Base-by-base conservation (phyloP, 2,113 vertebrate species). In the Aptenodytes patagonicus region DNA sequence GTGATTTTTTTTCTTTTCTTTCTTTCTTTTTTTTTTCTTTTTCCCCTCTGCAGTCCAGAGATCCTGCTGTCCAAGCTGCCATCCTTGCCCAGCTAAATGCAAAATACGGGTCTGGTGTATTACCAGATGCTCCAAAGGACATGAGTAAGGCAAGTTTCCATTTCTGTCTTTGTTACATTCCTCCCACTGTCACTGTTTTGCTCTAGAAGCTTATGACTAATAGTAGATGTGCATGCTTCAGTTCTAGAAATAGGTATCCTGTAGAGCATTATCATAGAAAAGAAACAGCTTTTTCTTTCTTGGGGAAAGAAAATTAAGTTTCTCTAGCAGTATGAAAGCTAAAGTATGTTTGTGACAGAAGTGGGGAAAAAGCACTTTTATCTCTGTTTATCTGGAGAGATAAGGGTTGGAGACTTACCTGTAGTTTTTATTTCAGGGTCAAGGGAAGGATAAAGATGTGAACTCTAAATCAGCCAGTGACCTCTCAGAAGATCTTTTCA, bases 401-500 rank as follows among this genome's bases (percentile, higher is more conserved):
- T 76, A 69, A 81, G 16, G 3, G 17, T 82, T 92, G 19, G 32
- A 73, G 26, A 62, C 34, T 93, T 65, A 95, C 11, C 7, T 94
- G 32, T 77, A 65, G 9, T 87, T 83, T 95, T 91, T 36, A 40
- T 98, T 97, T 60, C 86, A 99, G 99, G 99, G 98, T 96, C 98
- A 98, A 92, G 86, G 97, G 68, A 99, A 99, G 97, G 99, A 99
- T 95, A 99, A 99, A 98, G 99, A 99, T 85, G 82, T 98, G 96
- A 98, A 99, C 92, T 98, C 98, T 90, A 99, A 99, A 98, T 98
- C 99, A 93, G 98, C 98, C 98, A 99, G 98, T 92, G 99, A 99
- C 98, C 99, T 99, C 97, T 99, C 99, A 26, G 99, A 99, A 98
- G 99, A 99, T 94, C 98, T 99, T 86, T 99, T 99, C 97, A 99